Evolutionary conservation across 2,888 invertebrate species (phyloP), one percentile per base, ranked within the genome.

Genomic region (Lottia scabra): DNA sequence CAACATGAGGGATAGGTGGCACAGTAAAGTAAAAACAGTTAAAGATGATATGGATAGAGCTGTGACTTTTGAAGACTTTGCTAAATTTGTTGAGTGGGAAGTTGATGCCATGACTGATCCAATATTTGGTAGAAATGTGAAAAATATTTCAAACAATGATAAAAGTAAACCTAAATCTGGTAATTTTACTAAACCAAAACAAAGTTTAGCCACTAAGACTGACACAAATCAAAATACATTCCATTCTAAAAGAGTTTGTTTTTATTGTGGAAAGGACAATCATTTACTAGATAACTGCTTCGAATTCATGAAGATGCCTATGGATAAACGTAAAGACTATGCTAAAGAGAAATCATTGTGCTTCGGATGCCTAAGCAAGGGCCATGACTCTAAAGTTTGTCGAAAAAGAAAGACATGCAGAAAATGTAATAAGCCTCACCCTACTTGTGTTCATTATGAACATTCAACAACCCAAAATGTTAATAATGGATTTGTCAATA

Each of bases 401-500:
- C 15, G 19, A 2, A 43, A 16, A 8, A 66, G 13, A 43, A 66
- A 26, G n/a, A 66, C 19, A 5, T 66, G 66, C 15, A 19, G 26
- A 26, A 66, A 13, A 13, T 66, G 66, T 66, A 45, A 43, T 19
- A 66, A 26, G 19, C 15, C 26, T 27, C 66, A 66, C 13, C 66
- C 66, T 23, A 66, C 66, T 2, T 26, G 26, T 43, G 15, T 38
- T 38, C 43, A 65, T 2, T n/a, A 12, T 8, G 43, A 44, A 15
- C 15, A 19, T 26, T 23, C 48, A 26, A 13, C 27, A 23, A 23
- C 44, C 13, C 30, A 67, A 48, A 6, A 12, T 12, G 48, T 38
- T 10, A 38, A 4, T 8, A 38, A 38, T 38, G 38, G 38, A 8
- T 6, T 8, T 2, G 38, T 38, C 10, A 38, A 38, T 38, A 8